Conservation (phyloP, 2,888 invertebrate species). For the Sinotaia quadrata region DNA sequence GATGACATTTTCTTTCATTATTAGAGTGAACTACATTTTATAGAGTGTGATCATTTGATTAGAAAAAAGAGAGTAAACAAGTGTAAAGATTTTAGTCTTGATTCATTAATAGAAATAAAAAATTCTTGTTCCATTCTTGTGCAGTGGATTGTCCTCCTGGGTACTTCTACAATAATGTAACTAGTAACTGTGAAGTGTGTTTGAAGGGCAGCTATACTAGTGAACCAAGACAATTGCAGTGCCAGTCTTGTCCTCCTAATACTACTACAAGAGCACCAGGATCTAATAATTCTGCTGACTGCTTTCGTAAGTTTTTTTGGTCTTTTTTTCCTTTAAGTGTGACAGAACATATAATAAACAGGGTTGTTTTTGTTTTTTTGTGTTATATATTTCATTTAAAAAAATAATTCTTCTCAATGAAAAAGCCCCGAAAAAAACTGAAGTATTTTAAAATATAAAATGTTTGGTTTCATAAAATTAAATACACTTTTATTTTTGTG, state of each 20-base stretch:
- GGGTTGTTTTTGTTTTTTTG: too few relatives aligned
- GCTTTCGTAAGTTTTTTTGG: conserved; percentile 47
- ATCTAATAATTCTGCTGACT: conserved; percentile 38
- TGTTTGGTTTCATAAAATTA: too few relatives aligned
- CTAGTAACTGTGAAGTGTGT: conserved; percentile 42
- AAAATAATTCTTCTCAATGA: too few relatives aligned
- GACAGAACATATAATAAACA: too few relatives aligned
- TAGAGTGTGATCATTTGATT: background rate
- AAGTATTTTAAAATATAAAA: too few relatives aligned
- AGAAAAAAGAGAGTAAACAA: background rate
- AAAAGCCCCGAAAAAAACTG: too few relatives aligned
- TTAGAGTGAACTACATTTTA: background rate
- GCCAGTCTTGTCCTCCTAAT: conserved; percentile 28
- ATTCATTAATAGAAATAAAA: background rate
- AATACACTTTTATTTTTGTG: too few relatives aligned
- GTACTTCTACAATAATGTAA: conserved; percentile 43
- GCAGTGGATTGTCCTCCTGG: conserved; percentile 54
- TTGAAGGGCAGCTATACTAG: conserved; percentile 37
- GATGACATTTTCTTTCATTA: background rate
- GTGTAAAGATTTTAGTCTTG: background rate
- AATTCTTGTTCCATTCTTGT: conserved; percentile 4
- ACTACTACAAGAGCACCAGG: conserved; percentile 38
- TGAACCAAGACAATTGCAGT: conserved; percentile 21
- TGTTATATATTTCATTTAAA: too few relatives aligned
- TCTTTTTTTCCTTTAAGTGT: too few relatives aligned